Evolutionary conservation across 2,888 invertebrate genomes (phyloP).

Genomic region (Hemaris fuciformis): DNA sequence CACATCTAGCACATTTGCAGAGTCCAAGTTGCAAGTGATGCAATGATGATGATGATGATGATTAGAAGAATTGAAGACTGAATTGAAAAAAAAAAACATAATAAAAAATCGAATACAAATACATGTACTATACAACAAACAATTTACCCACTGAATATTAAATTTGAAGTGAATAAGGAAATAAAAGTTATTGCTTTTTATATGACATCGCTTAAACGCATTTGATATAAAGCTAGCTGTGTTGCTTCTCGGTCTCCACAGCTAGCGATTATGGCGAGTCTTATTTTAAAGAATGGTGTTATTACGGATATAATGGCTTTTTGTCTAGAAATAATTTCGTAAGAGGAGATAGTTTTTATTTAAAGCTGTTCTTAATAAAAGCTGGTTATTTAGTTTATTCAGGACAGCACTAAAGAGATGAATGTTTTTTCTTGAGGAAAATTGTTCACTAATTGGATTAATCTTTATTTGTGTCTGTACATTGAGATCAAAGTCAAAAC

Average conservation of each 20-base stretch:
- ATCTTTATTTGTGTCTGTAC: no score
- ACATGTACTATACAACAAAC: not conserved
- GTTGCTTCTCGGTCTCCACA: not conserved
- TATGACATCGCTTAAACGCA: not conserved
- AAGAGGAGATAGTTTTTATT: not conserved
- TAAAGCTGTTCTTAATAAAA: not conserved
- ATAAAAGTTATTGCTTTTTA: conserved; percentile 3
- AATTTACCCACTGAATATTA: not conserved
- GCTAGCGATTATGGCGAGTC: not conserved
- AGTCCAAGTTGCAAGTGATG: no score
- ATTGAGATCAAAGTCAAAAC: no score
- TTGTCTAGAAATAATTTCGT: not conserved
- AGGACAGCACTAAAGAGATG: not conserved
- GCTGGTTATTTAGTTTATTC: not conserved
- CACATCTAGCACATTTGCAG: no score
- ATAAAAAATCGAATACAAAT: not conserved
- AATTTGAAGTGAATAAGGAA: not conserved
- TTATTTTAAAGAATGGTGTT: not conserved
- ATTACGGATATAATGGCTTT: not conserved
- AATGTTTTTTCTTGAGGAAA: not conserved
- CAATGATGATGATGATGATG: no score
- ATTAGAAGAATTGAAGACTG: no score
- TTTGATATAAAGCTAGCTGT: not conserved
- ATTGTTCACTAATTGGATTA: no score
- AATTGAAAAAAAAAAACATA: no score